phyloP scores from a whole-genome alignment of 2,888 invertebrate genomes.

The Dicyrtomina minuta region DNA sequence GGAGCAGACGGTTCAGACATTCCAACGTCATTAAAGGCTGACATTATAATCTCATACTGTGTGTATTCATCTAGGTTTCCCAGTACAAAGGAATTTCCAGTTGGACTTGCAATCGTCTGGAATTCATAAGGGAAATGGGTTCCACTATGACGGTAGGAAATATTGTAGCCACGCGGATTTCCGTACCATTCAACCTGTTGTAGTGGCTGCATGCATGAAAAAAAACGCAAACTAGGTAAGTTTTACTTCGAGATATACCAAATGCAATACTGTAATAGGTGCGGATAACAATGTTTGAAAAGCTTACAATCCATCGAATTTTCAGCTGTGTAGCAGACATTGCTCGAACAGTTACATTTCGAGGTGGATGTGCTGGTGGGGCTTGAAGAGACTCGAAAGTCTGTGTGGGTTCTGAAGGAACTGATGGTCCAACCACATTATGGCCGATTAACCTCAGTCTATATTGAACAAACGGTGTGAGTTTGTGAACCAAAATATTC shows the following conservation, averaged over 20 bases:
- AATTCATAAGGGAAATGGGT: constrained; percentile 36
- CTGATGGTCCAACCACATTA: constrained; percentile 90
- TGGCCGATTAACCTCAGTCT: constrained; percentile 83
- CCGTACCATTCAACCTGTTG: constrained; percentile 97
- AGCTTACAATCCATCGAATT: constrained; percentile 92
- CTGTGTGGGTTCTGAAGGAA: constrained; percentile 86
- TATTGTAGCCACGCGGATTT: constrained; percentile 89
- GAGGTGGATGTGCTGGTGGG: constrained; percentile 88
- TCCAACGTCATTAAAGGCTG: constrained; percentile 90
- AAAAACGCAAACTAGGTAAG: background rate
- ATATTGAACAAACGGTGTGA: constrained; percentile 93
- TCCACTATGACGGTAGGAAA: constrained; percentile 71
- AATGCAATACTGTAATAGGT: too few relatives aligned
- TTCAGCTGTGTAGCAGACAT: constrained; percentile 90
- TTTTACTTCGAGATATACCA: too few relatives aligned
- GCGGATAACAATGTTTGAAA: too few relatives aligned
- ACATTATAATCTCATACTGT: constrained; percentile 82
- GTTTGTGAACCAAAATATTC: constrained; percentile 75
- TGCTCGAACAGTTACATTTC: constrained; percentile 92
- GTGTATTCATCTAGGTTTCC: constrained; percentile 86
- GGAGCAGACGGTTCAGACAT: constrained; percentile 75
- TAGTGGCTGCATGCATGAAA: constrained; percentile 67
- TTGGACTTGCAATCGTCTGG: constrained; percentile 80
- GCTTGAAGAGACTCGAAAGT: constrained; percentile 96
- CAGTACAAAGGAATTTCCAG: constrained; percentile 87